phyloP scores from a whole-genome alignment of 2,113 vertebrate species.

The Spizaetus ornatus region DNA sequence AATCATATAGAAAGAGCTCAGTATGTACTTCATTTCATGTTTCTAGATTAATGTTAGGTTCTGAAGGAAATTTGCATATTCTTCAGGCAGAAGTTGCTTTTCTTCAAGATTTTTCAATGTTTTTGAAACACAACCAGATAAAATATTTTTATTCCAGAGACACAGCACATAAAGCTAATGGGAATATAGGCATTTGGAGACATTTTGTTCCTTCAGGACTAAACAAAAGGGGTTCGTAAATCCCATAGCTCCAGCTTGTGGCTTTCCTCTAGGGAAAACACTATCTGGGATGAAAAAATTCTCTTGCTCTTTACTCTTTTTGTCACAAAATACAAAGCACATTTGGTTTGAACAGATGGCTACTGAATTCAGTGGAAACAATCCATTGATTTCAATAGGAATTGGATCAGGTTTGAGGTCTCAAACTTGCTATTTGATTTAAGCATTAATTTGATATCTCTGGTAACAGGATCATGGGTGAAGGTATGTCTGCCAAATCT shows the following conservation, averaged over 20 bases:
- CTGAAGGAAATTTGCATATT: background rate
- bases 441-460: constrained; percentile 11
- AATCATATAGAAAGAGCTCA: background rate
- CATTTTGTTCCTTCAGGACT: background rate
- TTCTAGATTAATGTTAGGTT: background rate
- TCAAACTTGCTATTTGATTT: background rate
- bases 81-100: background rate
- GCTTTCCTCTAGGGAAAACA: background rate
- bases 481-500: background rate
- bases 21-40: background rate
- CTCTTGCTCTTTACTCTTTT: background rate
- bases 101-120: background rate
- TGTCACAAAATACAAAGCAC: background rate
- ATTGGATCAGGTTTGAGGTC: background rate
- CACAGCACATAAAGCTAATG: background rate
- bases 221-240: background rate
- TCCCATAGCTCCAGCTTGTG: constrained; percentile 3
- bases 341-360: constrained; percentile 27
- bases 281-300: background rate
- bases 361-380: background rate
- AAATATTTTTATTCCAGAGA: background rate
- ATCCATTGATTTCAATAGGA: background rate
- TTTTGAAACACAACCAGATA: background rate
- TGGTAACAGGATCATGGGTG: background rate
- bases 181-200: background rate